Percentiles rank a stretch among this genome's conserved stretches.
Conservation (phyloP, 2,113 vertebrate genomes). For the Mustela nigripes region DNA sequence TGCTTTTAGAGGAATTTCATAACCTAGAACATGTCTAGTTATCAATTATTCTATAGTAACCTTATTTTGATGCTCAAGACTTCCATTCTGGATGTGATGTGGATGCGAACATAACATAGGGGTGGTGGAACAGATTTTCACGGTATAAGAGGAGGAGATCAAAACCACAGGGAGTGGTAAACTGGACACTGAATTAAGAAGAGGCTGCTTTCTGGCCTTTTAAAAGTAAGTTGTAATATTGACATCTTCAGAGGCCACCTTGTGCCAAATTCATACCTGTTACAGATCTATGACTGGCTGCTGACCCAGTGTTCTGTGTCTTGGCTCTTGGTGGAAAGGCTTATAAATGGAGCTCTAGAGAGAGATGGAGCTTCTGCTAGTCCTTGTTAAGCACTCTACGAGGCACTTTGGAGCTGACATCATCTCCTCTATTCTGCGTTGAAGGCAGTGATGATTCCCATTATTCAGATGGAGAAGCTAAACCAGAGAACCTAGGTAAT, state of each 20-base stretch:
- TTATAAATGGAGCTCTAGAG: neutral
- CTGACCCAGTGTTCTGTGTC: neutral
- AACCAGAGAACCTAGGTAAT: neutral
- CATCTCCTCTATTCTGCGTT: neutral
- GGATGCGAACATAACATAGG: neutral
- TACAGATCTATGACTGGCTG: neutral
- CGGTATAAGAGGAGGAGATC: neutral
- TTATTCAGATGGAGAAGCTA: neutral
- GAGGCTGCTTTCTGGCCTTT: neutral
- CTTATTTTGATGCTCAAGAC: constrained; percentile 31
- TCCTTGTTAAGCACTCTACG: neutral
- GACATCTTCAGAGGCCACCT: neutral
- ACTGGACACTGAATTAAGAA: neutral
- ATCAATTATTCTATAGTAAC: neutral
- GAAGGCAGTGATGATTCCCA: neutral
- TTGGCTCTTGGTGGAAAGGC: neutral
- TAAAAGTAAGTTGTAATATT: constrained; percentile 25
- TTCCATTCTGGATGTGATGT: neutral
- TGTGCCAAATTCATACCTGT: neutral
- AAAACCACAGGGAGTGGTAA: neutral
- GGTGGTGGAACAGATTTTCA: neutral
- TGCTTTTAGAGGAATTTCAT: constrained; percentile 43
- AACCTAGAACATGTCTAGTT: neutral
- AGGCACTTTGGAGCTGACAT: neutral
- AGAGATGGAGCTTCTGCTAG: neutral